phyloP scores from a whole-genome alignment of 2,888 invertebrate species.

The Lycia hirtaria region DNA sequence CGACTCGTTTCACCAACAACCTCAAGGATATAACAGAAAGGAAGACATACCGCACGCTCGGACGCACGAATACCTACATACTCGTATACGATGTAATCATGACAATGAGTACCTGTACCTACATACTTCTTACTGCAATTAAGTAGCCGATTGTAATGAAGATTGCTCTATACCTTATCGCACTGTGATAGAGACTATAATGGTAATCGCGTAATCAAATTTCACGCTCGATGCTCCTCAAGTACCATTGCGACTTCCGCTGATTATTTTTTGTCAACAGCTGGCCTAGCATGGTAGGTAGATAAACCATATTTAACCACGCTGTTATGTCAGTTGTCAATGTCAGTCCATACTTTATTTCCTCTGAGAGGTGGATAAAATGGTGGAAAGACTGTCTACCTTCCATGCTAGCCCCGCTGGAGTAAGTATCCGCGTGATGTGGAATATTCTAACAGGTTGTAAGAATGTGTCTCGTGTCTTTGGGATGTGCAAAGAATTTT shows the following conservation, averaged over 20 bases:
- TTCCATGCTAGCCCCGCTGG: too few relatives aligned
- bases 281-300: too few relatives aligned
- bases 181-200: slow-evolving; percentile 21
- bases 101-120: slow-evolving; percentile 16
- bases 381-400: too few relatives aligned
- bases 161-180: slow-evolving; percentile 26
- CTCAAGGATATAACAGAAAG: slow-evolving; percentile 29
- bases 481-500: slow-evolving; percentile 6
- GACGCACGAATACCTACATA: slow-evolving; percentile 8
- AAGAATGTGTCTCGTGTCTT: not conserved
- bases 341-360: too few relatives aligned
- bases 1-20: slow-evolving; percentile 5
- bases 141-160: slow-evolving; percentile 20
- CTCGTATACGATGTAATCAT: slow-evolving; percentile 33
- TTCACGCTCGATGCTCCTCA: slow-evolving; percentile 15
- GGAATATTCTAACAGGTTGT: slow-evolving; percentile 11
- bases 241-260: slow-evolving; percentile 17
- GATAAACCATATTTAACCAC: too few relatives aligned
- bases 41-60: slow-evolving; percentile 18
- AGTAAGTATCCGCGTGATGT: slow-evolving; percentile 18
- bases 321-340: too few relatives aligned
- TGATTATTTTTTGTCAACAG: slow-evolving; percentile 26
- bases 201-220: slow-evolving; percentile 1
- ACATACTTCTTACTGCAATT: slow-evolving; percentile 26
- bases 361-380: too few relatives aligned